Conservation (phyloP, 2,113 vertebrate genomes). For the Leptobrachium ailaonicum region DNA sequence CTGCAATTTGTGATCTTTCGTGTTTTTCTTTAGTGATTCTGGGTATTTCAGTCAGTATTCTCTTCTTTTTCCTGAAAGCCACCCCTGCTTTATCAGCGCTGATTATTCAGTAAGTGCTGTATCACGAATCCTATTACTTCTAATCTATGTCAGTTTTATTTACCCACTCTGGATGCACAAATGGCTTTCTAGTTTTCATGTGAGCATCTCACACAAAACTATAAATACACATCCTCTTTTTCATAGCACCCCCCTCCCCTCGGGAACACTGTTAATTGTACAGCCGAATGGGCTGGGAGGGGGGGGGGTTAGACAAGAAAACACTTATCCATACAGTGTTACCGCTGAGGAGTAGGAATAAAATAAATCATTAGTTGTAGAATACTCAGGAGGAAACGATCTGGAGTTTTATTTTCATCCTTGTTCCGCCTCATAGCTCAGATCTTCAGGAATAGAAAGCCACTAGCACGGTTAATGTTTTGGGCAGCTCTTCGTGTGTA, state of each 20-base stretch:
- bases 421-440: neutral
- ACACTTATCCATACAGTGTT: conserved; percentile 22
- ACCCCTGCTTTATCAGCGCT: neutral
- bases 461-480: neutral
- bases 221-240: conserved; percentile 35
- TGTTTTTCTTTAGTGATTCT: neutral
- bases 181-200: conserved; percentile 11
- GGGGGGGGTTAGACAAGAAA: conserved; percentile 10
- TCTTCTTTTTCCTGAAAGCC: neutral
- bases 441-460: neutral
- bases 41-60: neutral
- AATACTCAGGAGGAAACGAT: conserved; percentile 13
- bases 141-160: neutral
- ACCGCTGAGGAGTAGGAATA: conserved; percentile 5
- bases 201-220: conserved; percentile 9
- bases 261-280: conserved; percentile 29
- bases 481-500: too few relatives aligned
- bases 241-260: conserved; percentile 7
- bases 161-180: neutral
- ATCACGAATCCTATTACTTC: neutral
- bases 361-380: conserved; percentile 28
- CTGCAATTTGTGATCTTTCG: too few relatives aligned
- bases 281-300: conserved; percentile 28
- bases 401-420: conserved; percentile 6
- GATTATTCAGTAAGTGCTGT: neutral